A percentile compares a stretch with the other conserved stretches of the same genome.
These are phyloP conservation scores for Rhaphigaster nebulosa DNA, from an alignment of 2,888 invertebrate genomes.

Conservation along the genomic window DNA sequence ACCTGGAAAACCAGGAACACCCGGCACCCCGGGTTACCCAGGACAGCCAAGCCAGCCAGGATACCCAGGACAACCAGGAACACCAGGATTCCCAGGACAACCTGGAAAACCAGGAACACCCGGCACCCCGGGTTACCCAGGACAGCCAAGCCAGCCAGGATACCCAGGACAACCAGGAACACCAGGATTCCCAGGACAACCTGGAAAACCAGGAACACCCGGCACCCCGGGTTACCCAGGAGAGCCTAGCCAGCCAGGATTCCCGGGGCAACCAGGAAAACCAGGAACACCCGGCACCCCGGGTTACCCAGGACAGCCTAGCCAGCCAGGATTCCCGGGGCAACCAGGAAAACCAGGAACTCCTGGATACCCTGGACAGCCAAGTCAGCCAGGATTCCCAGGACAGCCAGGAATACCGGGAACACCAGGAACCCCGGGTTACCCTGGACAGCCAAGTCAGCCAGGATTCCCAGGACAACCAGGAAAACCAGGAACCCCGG, in stretches of 20 bases:
- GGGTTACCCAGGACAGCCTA: constrained; percentile 61
- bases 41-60: constrained; percentile 63
- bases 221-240: constrained; percentile 63
- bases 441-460: constrained; percentile 61
- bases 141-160: constrained; percentile 64
- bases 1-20: constrained; percentile 64
- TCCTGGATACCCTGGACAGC: constrained; percentile 62
- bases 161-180: constrained; percentile 61
- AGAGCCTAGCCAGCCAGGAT: constrained; percentile 65
- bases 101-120: constrained; percentile 65
- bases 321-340: constrained; percentile 64
- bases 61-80: constrained; percentile 64
- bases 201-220: constrained; percentile 63
- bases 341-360: constrained; percentile 63
- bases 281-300: constrained; percentile 56
- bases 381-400: constrained; percentile 65
- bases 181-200: constrained; percentile 62
- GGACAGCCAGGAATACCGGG: constrained; percentile 64
- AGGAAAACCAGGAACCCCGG: constrained; percentile 70
- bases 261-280: constrained; percentile 62
- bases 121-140: constrained; percentile 63
- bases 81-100: constrained; percentile 64
- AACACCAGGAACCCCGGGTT: constrained; percentile 65
- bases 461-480: constrained; percentile 67
- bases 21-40: constrained; percentile 64